Evolutionary conservation across 2,888 invertebrate species (phyloP).

Genomic region (Lysandra bellargus): DNA sequence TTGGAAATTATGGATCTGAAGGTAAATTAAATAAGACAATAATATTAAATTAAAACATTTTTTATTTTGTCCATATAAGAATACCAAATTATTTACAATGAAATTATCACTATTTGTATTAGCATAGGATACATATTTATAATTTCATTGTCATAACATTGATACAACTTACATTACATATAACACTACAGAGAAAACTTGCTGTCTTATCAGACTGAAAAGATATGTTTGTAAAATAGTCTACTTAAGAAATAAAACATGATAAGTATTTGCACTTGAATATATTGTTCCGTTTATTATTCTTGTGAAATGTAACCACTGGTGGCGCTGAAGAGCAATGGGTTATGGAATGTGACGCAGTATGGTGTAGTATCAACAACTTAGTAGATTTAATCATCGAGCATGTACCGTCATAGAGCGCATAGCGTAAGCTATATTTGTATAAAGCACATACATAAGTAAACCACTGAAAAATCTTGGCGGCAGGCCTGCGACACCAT

Average conservation of each 20-base stretch:
- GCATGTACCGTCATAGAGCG: not conserved
- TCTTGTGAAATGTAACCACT: conserved; percentile 48
- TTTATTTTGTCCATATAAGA: conserved; percentile 77
- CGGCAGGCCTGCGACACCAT: too few species aligned
- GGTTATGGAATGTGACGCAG: conserved; percentile 74
- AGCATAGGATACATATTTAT: conserved; percentile 53
- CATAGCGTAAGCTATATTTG: too few species aligned
- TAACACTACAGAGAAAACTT: conserved; percentile 78
- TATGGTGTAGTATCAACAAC: conserved; percentile 51
- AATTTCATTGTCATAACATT: conserved; percentile 77
- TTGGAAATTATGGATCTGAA: not conserved
- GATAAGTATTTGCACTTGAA: conserved; percentile 55
- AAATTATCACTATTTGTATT: conserved; percentile 72
- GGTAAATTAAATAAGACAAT: conserved; percentile 50
- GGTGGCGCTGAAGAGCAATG: conserved; percentile 45
- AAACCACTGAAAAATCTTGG: too few species aligned
- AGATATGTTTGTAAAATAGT: conserved; percentile 73
- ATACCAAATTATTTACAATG: conserved; percentile 79
- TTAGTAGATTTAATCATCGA: conserved; percentile 38
- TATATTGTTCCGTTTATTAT: conserved; percentile 74
- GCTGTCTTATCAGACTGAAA: conserved; percentile 74
- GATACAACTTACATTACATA: conserved; percentile 70
- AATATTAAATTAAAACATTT: conserved; percentile 79
- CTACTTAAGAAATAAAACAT: conserved; percentile 73
- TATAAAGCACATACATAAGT: too few species aligned